Conservation (phyloP, 2,888 invertebrate species). For the Microchrysa polita region DNA sequence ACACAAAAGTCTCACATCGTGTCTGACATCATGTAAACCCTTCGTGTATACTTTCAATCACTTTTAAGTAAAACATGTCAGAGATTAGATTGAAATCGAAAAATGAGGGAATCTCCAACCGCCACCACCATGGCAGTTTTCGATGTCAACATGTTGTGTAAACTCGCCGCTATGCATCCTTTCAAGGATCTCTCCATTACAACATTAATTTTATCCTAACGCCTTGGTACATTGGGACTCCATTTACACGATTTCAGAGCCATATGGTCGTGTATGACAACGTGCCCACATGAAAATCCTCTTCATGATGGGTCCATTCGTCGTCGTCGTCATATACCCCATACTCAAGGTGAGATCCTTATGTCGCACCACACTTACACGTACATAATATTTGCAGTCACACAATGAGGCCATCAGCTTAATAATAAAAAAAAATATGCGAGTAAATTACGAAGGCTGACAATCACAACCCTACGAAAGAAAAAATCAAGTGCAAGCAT, state of each 20-base stretch:
- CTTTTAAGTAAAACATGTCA: conserved; percentile 4
- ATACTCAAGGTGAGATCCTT: not conserved
- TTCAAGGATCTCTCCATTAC: not conserved
- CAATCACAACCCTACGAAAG: not conserved
- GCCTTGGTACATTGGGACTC: conserved; percentile 21
- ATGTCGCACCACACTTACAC: no score
- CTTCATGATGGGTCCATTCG: not conserved
- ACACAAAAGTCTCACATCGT: not conserved
- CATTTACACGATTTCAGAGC: conserved; percentile 28
- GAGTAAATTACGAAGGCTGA: not conserved
- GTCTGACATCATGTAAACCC: conserved; percentile 4
- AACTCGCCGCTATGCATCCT: not conserved
- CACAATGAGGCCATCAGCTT: not conserved
- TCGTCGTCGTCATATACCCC: not conserved
- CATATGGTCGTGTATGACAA: conserved; percentile 31
- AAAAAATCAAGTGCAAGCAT: conserved; percentile 31
- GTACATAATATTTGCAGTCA: not conserved
- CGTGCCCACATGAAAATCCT: conserved; percentile 7
- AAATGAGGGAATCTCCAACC: conserved; percentile 17
- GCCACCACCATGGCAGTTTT: not conserved
- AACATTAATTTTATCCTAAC: conserved; percentile 35
- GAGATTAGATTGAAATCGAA: conserved; percentile 33
- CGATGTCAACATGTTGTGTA: no score
- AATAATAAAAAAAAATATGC: conserved; percentile 13
- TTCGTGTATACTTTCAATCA: conserved; percentile 33